Base-by-base conservation (phyloP, 1,140 invertebrate species). In the Cyphomyrmex costatus region DNA sequence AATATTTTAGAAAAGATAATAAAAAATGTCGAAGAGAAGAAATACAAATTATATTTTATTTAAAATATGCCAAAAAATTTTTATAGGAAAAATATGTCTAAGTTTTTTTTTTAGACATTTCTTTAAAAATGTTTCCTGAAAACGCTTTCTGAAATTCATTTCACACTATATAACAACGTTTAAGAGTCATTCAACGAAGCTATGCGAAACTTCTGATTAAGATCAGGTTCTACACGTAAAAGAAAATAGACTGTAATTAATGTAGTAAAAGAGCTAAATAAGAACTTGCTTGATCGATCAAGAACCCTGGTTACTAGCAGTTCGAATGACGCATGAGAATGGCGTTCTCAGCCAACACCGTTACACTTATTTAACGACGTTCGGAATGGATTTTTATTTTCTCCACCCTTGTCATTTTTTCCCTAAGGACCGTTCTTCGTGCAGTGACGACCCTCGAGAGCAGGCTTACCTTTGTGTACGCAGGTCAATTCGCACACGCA, bases 381-480 rank as follows among this genome's bases (percentile, higher is more conserved):
- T 24, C n/a, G 42, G 76, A 77, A 61, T 63, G 7, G 61, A 56
- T 84, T 87, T 82, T 82, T 12, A 66, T 88, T 7, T 46, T 24
- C 49, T n/a, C 60, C 8, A 58, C 12, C n/a, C 19, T 85, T 24
- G n/a, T 58, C 21, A 61, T 27, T 76, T 83, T 60, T 76, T n/a
- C 53, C 33, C 6, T 14, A 82, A 60, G 58, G 21, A 21, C 46
- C 6, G 56, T 16, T 30, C 30, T n/a, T 27, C 14, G 30, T 66
- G 14, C 24, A 27, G n/a, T 74, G 8, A 12, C 27, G 73, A 51
- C 42, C 16, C 68, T 60, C 8, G 24, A 77, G 21, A 71, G 10
- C 5, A n/a, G 27, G 7, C 24, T 21, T 42, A 12, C 27, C 36
- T 53, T 46, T 85, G 42, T 73, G 14, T 33, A 0, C 68, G 24